Conservation (phyloP, 2,797 vertebrate genomes). For the Xenops minutus region DNA sequence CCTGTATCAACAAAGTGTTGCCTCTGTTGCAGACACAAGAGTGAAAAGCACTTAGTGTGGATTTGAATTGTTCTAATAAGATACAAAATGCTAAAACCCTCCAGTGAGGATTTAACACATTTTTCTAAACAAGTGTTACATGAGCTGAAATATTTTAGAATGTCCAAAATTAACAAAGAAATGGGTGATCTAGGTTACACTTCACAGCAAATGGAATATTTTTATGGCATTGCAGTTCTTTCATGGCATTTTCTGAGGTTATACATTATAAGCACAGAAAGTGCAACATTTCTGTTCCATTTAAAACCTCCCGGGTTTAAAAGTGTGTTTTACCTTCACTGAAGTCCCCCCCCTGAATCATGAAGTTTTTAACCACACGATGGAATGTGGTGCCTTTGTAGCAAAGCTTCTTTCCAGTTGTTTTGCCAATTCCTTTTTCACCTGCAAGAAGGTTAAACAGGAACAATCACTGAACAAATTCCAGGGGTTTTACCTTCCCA, state of each 20-base stretch:
- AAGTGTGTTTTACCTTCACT: slow-evolving; percentile 86
- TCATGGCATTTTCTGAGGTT: neutral
- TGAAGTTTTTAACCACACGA: slow-evolving; percentile 99
- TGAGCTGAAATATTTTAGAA: neutral
- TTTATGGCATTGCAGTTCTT: neutral
- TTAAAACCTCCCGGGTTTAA: neutral
- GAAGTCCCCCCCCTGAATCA: slow-evolving; percentile 99
- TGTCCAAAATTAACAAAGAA: neutral
- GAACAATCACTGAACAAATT: neutral
- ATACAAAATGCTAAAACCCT: neutral
- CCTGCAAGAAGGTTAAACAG: slow-evolving; percentile 75
- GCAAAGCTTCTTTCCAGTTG: slow-evolving; percentile 94
- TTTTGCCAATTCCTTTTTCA: slow-evolving; percentile 93
- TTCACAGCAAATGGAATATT: neutral
- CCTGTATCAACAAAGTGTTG: neutral
- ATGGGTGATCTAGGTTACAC: accelerated
- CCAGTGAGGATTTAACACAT: neutral
- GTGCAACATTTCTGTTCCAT: neutral
- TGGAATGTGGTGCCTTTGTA: slow-evolving; percentile 99
- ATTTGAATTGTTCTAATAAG: neutral
- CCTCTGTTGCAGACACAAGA: neutral
- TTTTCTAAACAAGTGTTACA: neutral
- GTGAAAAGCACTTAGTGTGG: neutral
- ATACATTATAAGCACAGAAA: accelerated
- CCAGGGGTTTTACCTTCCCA: neutral